Evolutionary conservation across 2,797 vertebrate genomes (phyloP).

Genomic region (Phoxinus dragarum): DNA sequence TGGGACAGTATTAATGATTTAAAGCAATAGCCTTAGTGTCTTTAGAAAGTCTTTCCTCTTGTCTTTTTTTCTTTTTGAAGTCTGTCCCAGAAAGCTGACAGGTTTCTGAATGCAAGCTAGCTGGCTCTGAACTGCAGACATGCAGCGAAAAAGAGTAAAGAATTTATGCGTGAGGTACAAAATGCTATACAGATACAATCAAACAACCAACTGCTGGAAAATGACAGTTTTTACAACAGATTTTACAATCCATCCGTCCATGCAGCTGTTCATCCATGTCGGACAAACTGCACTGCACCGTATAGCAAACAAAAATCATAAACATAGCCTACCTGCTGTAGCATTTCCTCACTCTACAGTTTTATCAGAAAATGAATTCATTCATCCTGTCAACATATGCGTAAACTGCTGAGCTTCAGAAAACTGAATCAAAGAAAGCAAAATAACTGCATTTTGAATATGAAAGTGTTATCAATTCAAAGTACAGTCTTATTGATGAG

Average conservation of each 20-base stretch:
- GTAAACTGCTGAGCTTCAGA: slow-evolving; percentile 40
- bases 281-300: slow-evolving; percentile 23
- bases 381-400: slow-evolving; percentile 35
- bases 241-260: slow-evolving; percentile 16
- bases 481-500: slow-evolving; percentile 38
- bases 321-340: not conserved
- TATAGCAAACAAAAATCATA: slow-evolving; percentile 11
- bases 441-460: slow-evolving; percentile 39
- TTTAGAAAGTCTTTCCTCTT: slow-evolving; percentile 55
- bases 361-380: slow-evolving; percentile 41
- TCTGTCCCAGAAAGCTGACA: slow-evolving; percentile 77
- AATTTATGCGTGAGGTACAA: not conserved
- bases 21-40: slow-evolving; percentile 68
- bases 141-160: slow-evolving; percentile 1
- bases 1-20: slow-evolving; percentile 80
- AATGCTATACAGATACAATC: slow-evolving; percentile 25
- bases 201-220: slow-evolving; percentile 21
- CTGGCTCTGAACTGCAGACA: slow-evolving; percentile 13
- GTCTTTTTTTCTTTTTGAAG: slow-evolving; percentile 67
- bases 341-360: not conserved
- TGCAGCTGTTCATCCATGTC: slow-evolving; percentile 26
- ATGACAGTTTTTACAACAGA: slow-evolving; percentile 27
- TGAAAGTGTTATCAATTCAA: slow-evolving; percentile 49
- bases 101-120: slow-evolving; percentile 66
- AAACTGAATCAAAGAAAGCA: slow-evolving; percentile 14